A percentile compares a stretch with the other conserved stretches of the same genome.
Evolutionary conservation across 2,888 invertebrate species (phyloP).

Genomic region (Trachelus iudaicus): DNA sequence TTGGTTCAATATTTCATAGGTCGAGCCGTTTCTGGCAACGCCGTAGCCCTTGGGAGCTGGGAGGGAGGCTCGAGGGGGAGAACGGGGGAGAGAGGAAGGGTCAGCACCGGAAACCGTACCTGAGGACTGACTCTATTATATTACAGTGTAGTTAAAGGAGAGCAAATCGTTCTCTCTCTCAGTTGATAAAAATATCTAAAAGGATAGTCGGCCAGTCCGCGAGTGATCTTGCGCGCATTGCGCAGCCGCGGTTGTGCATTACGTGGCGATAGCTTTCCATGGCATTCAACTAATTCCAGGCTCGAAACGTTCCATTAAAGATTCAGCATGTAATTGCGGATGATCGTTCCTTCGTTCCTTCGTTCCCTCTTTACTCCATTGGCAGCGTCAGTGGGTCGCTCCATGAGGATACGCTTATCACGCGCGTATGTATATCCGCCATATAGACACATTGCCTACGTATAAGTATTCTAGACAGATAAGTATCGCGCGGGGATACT

Average conservation of each 20-base stretch:
- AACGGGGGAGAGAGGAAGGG: too few species aligned
- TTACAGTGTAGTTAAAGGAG: too few species aligned
- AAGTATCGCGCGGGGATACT: background rate
- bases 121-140: too few species aligned
- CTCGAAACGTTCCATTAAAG: constrained; percentile 66
- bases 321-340: constrained; percentile 66
- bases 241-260: constrained; percentile 50
- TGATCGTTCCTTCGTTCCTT: constrained; percentile 45
- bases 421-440: constrained; percentile 1
- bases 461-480: too few species aligned
- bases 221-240: background rate
- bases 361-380: constrained; percentile 26
- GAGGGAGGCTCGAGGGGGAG: too few species aligned
- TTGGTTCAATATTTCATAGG: too few species aligned
- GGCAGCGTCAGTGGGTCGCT: constrained; percentile 10
- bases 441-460: constrained; percentile 9
- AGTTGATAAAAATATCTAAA: background rate
- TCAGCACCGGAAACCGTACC: too few species aligned
- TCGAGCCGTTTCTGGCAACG: background rate
- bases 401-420: constrained; percentile 7
- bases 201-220: background rate
- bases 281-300: constrained; percentile 64
- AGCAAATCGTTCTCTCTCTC: too few species aligned
- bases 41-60: too few species aligned
- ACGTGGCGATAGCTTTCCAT: constrained; percentile 61